phyloP scores from a whole-genome alignment of 2,888 invertebrate species.

The Leucozona laternaria region DNA sequence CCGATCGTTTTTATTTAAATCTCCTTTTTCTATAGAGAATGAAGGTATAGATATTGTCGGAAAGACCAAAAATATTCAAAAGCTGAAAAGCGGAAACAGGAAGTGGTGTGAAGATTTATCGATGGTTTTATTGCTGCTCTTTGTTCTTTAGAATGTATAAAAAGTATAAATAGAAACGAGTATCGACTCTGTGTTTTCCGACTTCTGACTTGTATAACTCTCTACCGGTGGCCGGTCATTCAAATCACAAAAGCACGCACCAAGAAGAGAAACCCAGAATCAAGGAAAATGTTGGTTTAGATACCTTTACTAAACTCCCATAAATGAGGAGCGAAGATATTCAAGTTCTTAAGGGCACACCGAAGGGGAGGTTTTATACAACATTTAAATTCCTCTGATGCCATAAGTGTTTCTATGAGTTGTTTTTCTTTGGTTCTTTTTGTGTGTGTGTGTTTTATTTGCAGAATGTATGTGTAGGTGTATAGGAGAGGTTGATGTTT shows the following conservation, averaged over 20 bases:
- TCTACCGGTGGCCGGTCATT: background rate
- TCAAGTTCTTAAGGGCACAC: background rate
- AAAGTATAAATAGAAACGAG: constrained; percentile 43
- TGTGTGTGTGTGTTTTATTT: constrained; percentile 14
- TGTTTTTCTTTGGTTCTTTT: constrained; percentile 38
- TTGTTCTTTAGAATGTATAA: constrained; percentile 57
- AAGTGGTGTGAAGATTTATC: constrained; percentile 65
- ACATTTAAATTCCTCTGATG: constrained; percentile 69
- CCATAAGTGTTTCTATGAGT: constrained; percentile 71
- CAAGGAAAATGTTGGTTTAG: constrained; percentile 42
- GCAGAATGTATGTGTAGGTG: background rate
- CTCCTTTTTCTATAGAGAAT: constrained; percentile 43
- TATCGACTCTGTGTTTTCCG: background rate
- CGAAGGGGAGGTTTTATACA: constrained; percentile 4
- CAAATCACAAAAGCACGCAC: constrained; percentile 46
- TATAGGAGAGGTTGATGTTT: background rate
- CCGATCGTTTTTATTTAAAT: constrained; percentile 61
- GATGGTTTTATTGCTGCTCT: constrained; percentile 69
- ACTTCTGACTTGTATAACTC: constrained; percentile 14
- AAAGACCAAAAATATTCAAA: constrained; percentile 37
- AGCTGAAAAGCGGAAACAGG: constrained; percentile 53
- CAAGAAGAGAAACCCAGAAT: constrained; percentile 34
- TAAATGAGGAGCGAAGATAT: background rate
- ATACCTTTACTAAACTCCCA: constrained; percentile 1
- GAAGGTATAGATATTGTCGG: background rate